Evolutionary conservation across 1,140 invertebrate genomes (phyloP).

Genomic region (Drosophila erecta): DNA sequence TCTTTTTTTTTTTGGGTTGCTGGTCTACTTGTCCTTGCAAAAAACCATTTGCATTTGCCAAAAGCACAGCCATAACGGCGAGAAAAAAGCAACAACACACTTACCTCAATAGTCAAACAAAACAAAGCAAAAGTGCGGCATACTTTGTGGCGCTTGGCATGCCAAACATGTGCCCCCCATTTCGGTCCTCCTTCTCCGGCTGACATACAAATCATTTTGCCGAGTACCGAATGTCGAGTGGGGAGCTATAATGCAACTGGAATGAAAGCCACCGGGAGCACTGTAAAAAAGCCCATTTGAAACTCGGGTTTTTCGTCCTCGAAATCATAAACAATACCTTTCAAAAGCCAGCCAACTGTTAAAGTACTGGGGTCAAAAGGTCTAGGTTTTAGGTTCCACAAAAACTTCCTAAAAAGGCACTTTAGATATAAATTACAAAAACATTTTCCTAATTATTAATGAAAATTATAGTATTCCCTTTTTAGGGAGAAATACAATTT

Average conservation of each 20-base stretch:
- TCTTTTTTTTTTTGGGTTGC: conserved; percentile 12
- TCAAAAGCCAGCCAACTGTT: not conserved
- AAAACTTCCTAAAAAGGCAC: too few relatives aligned
- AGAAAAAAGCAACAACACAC: conserved; percentile 70
- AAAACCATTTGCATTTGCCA: conserved; percentile 75
- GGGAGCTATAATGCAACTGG: conserved; percentile 52
- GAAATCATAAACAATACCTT: not conserved
- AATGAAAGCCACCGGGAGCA: conserved; percentile 21
- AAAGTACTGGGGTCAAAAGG: not conserved
- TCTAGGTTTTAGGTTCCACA: not conserved
- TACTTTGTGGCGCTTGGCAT: conserved; percentile 72
- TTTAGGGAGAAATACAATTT: too few relatives aligned
- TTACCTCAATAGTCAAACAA: conserved; percentile 75
- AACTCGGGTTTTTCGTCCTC: not conserved
- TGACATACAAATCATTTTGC: conserved; percentile 79
- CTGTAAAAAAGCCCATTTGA: conserved; percentile 6
- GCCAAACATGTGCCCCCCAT: conserved; percentile 58
- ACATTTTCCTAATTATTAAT: not conserved
- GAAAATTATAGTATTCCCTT: too few relatives aligned
- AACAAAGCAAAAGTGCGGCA: conserved; percentile 74
- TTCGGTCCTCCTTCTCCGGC: conserved; percentile 43
- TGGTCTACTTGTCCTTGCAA: conserved; percentile 68
- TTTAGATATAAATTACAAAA: too few relatives aligned
- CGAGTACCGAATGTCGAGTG: conserved; percentile 46
- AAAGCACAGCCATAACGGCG: conserved; percentile 59